Conservation (phyloP, 1,140 invertebrate genomes). For the Nomia melanderi region DNA sequence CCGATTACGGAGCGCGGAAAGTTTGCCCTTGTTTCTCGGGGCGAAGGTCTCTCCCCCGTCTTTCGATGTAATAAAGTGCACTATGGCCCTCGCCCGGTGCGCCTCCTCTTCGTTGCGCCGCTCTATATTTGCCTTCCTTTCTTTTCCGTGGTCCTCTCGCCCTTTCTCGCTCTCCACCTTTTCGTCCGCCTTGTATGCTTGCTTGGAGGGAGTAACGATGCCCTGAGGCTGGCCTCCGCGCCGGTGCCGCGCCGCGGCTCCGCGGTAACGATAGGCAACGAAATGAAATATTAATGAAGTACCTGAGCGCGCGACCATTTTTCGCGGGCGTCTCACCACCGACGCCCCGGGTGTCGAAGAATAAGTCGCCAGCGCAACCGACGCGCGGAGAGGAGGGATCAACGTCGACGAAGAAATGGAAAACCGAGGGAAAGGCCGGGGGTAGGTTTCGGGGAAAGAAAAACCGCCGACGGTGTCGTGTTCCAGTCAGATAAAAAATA, state of each 20-base stretch:
- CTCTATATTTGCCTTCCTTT: slow-evolving; percentile 42
- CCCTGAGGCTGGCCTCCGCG: slow-evolving; percentile 70
- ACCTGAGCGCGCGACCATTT: slow-evolving; percentile 65
- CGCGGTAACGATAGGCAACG: slow-evolving; percentile 80
- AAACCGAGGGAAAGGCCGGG: slow-evolving; percentile 24
- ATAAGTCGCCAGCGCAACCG: slow-evolving; percentile 46
- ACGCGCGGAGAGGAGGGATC: slow-evolving; percentile 20
- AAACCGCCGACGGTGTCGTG: slow-evolving; percentile 24
- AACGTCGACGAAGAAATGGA: slow-evolving; percentile 34
- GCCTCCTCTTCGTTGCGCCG: slow-evolving; percentile 10
- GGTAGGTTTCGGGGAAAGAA: too few relatives aligned
- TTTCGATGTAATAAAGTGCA: slow-evolving; percentile 50
- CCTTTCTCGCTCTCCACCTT: slow-evolving; percentile 46
- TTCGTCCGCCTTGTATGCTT: slow-evolving; percentile 57
- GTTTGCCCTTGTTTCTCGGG: slow-evolving; percentile 22
- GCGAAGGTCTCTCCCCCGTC: slow-evolving; percentile 2
- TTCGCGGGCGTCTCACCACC: slow-evolving; percentile 65
- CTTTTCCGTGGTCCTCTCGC: slow-evolving; percentile 39
- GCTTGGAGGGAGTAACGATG: slow-evolving; percentile 79
- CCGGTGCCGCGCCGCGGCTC: slow-evolving; percentile 43
- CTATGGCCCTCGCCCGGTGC: background rate
- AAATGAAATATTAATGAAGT: slow-evolving; percentile 82
- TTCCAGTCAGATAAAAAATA: slow-evolving; percentile 25
- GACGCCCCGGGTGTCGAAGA: slow-evolving; percentile 60
- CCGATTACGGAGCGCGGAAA: slow-evolving; percentile 26